Percentiles rank a stretch among this genome's conserved stretches.
These are phyloP conservation scores for Pristionchus entomophagus DNA, from an alignment of 2,888 invertebrate genomes.

Conservation along the genomic window DNA sequence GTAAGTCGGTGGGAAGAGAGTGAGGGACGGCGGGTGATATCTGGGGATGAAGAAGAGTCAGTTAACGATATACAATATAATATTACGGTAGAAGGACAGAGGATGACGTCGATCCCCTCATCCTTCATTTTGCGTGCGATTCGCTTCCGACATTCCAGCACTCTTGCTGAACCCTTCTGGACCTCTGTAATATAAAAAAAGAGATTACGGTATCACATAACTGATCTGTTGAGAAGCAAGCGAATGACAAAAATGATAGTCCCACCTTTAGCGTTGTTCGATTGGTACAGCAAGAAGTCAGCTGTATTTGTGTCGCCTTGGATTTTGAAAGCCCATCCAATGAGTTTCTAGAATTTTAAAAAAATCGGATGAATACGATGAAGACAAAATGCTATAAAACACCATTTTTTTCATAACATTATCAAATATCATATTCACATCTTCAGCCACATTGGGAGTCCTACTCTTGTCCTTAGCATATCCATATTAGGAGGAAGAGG, in stretches of 20 bases:
- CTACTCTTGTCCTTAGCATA: too few species aligned
- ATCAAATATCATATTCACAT: too few species aligned
- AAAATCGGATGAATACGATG: too few species aligned
- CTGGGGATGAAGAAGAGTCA: too few species aligned
- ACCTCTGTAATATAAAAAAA: neutral
- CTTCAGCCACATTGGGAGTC: too few species aligned
- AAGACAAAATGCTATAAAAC: too few species aligned
- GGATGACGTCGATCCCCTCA: neutral
- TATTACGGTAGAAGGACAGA: neutral
- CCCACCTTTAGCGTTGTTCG: neutral
- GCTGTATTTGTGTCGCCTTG: neutral
- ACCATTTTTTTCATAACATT: too few species aligned
- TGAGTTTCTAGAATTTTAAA: neutral
- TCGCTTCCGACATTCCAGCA: neutral
- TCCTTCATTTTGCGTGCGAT: neutral
- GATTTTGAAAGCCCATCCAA: neutral
- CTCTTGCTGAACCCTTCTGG: neutral
- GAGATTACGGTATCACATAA: too few species aligned
- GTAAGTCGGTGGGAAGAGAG: neutral
- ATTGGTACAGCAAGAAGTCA: neutral
- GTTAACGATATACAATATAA: neutral
- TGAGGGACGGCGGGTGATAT: neutral
- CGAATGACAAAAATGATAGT: neutral
- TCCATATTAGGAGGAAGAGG: too few species aligned
- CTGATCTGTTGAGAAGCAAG: neutral